Evolutionary conservation across 53 echinoderm and acorn worm genomes (phyloP).

Genomic region (Arbacia lixula): DNA sequence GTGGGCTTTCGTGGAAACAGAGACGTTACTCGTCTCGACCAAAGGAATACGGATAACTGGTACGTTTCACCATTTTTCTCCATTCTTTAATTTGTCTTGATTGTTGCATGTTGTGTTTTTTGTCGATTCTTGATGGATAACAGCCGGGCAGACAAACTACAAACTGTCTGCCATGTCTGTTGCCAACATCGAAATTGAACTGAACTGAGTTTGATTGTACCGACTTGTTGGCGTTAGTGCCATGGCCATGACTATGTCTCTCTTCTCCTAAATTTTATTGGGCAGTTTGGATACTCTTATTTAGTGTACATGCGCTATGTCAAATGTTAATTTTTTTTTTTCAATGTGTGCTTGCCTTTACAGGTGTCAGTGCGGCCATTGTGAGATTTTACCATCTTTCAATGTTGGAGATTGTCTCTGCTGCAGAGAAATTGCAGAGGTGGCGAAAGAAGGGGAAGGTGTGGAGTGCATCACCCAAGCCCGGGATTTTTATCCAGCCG

Average conservation of each 20-base stretch:
- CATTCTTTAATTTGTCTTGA: too few relatives aligned
- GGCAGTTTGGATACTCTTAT: too few relatives aligned
- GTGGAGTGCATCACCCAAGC: constrained; percentile 25
- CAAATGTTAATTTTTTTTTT: background rate
- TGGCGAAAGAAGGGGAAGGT: background rate
- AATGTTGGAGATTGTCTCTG: constrained; percentile 10
- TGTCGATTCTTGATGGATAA: too few relatives aligned
- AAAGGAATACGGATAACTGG: constrained; percentile 37
- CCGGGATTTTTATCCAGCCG: background rate
- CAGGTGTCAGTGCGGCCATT: constrained; percentile 32
- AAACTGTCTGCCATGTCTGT: too few relatives aligned
- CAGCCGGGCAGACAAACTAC: too few relatives aligned
- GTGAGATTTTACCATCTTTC: background rate
- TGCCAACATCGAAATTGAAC: too few relatives aligned
- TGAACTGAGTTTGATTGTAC: too few relatives aligned
- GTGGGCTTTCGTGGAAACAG: constrained; percentile 37
- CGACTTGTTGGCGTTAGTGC: too few relatives aligned
- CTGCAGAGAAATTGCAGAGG: constrained; percentile 27
- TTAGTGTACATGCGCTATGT: too few relatives aligned
- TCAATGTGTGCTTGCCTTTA: background rate
- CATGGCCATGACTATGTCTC: too few relatives aligned
- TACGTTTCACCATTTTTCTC: constrained; percentile 20
- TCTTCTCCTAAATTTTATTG: too few relatives aligned
- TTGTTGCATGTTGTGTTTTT: too few relatives aligned
- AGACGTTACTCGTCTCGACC: constrained; percentile 30